Conservation (phyloP, 1,140 invertebrate species). For the Drosophila ananassae region DNA sequence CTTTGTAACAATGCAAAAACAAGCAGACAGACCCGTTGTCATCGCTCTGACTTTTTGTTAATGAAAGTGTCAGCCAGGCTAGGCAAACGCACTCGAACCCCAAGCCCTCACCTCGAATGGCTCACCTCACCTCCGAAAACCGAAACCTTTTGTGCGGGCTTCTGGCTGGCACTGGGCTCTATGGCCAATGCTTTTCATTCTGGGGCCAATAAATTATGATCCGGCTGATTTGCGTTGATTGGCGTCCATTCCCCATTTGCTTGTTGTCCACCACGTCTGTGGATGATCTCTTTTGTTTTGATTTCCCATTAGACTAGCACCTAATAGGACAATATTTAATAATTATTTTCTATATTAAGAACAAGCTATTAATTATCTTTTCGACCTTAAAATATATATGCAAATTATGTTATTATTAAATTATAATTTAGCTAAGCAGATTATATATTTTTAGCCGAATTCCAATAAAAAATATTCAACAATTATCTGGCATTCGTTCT, state of each 20-base stretch:
- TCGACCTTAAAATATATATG: no score
- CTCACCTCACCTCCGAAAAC: constrained; percentile 14
- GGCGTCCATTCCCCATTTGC: constrained; percentile 29
- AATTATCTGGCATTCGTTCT: constrained; percentile 36
- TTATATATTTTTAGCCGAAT: neutral
- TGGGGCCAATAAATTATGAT: constrained; percentile 76
- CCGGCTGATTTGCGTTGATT: constrained; percentile 64
- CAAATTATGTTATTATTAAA: no score
- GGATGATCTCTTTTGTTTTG: constrained; percentile 19
- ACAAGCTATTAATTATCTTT: neutral
- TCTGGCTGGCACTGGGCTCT: constrained; percentile 2
- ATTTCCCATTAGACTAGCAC: constrained; percentile 10
- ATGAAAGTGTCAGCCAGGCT: constrained; percentile 79
- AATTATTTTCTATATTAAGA: constrained; percentile 25
- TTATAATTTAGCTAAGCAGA: neutral
- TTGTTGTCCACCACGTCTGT: constrained; percentile 7
- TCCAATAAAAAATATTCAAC: constrained; percentile 7
- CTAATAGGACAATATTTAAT: constrained; percentile 28
- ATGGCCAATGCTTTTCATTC: constrained; percentile 53
- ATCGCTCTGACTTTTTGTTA: constrained; percentile 80
- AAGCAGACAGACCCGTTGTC: constrained; percentile 61
- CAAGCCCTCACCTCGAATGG: constrained; percentile 11
- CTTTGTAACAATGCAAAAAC: constrained; percentile 78
- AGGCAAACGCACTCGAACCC: constrained; percentile 63
- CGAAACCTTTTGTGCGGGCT: constrained; percentile 28